Evolutionary conservation across 2,797 vertebrate genomes (phyloP), one percentile per base, ranked within the genome.

Genomic region (Nannoperca australis): DNA sequence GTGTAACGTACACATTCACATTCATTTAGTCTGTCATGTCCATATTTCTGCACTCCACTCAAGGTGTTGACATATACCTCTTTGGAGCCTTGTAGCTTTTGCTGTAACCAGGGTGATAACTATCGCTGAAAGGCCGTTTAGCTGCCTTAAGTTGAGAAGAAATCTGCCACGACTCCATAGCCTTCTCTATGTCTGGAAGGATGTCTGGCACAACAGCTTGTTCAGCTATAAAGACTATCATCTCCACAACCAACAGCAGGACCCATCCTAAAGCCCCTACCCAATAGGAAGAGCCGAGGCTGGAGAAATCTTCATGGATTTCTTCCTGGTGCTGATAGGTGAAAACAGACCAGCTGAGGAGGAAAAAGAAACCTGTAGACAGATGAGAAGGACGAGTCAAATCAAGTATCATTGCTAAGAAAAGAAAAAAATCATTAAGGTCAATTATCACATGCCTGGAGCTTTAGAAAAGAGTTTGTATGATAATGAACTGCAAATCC

Each of bases 321-420:
- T 95, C 93, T 7, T 86, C 76, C 60, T 24, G 61, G 74, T 96
- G 92, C 49, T 95, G 92, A 75, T 92, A 83, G 10, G 95, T 96
- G 86, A 96, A 97, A 59, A 96, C 69, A 8, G 89, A 90, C 96
- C 96, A 96, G 82, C 92, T 89, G 27, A 97, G 83, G 66, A 95
- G 90, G 85, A 95, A 96, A 79, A 96, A 95, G 73, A 96, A 94
- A 60, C 95, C 96, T 96, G 90, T 17, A 56, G 76, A 84, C 24
- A 71, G 40, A 73, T 32, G 20, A 76, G 15, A 54, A 54, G 63
- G 64, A 75, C 13, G 2, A 67, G 63, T 83, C 13, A 78, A 77
- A 84, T 76, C 30, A 66, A 83, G 70, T 61, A 78, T 70, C 42
- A 77, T 51, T 71, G 45, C 5, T 36, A 54, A 47, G 59, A 58